A percentile compares a stretch with the other conserved stretches of the same genome.
phyloP scores from a whole-genome alignment of 2,113 vertebrate species.

The Perognathus longimembris region DNA sequence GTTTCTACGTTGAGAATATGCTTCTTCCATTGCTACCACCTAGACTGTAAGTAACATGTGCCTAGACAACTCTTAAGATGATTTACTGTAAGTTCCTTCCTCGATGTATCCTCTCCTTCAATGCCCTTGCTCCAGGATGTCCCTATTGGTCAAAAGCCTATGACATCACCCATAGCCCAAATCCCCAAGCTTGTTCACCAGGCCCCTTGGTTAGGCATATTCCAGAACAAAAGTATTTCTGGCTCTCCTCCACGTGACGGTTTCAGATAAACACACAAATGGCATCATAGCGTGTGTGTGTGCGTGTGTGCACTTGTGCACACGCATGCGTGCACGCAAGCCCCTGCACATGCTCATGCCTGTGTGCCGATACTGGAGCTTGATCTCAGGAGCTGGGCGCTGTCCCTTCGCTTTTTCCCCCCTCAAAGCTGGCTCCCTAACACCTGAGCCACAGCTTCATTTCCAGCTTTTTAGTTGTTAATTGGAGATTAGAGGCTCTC shows the following conservation, averaged over 20 bases:
- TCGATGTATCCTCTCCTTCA: neutral
- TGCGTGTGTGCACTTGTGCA: no score
- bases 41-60: neutral
- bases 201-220: neutral
- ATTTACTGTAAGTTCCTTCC: neutral
- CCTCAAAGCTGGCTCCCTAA: no score
- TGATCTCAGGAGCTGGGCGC: no score
- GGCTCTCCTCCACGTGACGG: neutral
- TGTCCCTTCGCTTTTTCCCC: no score
- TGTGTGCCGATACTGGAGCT: no score
- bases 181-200: no score
- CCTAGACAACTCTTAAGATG: neutral
- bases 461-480: no score
- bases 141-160: neutral
- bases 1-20: neutral
- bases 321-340: no score
- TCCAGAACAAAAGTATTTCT: neutral
- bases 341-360: no score
- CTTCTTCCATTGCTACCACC: neutral
- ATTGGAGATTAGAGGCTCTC: no score
- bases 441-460: no score
- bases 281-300: no score
- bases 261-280: neutral
- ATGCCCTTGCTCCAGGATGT: neutral
- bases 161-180: neutral